Evolutionary conservation across 2,113 vertebrate species (phyloP).

Genomic region (Capreolus pygargus): DNA sequence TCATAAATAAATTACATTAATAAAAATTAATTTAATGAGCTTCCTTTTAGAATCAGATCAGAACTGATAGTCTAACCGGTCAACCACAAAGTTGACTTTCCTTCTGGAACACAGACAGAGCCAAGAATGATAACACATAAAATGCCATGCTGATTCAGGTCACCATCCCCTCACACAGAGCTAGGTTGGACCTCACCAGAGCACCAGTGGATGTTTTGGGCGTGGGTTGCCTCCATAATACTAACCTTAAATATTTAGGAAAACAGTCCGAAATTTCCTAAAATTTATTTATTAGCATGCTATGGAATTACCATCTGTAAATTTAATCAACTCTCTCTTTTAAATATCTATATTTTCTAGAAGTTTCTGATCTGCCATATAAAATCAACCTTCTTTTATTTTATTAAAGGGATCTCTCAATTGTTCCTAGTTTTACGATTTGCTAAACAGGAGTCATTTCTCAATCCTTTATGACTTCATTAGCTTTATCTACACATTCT

Average conservation of each 20-base stretch:
- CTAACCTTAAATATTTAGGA: background rate
- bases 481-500: background rate
- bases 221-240: background rate
- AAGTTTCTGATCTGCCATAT: background rate
- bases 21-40: background rate
- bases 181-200: too few species aligned
- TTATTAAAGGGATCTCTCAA: background rate
- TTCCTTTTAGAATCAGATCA: background rate
- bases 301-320: background rate
- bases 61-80: background rate
- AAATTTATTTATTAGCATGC: background rate
- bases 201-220: background rate
- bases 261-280: background rate
- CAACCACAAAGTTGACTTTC: background rate
- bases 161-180: accelerated
- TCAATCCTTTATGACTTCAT: background rate
- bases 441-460: background rate
- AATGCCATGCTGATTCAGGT: background rate
- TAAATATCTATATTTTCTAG: background rate
- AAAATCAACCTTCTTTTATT: background rate
- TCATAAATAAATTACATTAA: background rate
- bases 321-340: background rate
- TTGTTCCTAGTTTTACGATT: background rate
- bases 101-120: background rate
- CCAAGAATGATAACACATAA: background rate